Conservation (phyloP, 2,888 invertebrate species). For the Atrina japonica region DNA sequence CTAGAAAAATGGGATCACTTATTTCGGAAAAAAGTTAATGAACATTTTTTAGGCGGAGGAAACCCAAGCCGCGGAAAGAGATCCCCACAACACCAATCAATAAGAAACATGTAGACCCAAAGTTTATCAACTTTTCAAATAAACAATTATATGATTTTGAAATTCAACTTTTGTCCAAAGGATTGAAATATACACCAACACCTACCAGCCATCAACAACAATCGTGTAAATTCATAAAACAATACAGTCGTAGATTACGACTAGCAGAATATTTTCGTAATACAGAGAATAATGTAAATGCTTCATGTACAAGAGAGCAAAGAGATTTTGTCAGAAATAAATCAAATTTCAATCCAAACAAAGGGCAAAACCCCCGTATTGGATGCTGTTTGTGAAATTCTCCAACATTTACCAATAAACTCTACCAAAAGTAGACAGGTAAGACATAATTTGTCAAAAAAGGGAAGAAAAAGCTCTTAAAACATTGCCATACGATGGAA, state of each 20-base stretch:
- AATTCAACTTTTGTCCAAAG: not conserved
- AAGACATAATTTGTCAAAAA: too few relatives aligned
- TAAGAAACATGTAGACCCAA: not conserved
- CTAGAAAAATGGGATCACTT: not conserved
- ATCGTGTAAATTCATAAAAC: not conserved
- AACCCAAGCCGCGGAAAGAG: not conserved
- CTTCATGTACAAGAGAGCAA: too few relatives aligned
- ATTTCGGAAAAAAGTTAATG: not conserved
- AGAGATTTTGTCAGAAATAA: not conserved
- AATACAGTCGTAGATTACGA: conserved; percentile 1
- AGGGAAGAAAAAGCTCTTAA: too few relatives aligned
- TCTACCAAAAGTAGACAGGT: too few relatives aligned
- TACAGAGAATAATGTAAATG: not conserved
- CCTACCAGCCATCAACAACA: not conserved
- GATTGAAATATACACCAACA: conserved; percentile 2
- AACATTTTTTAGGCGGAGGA: not conserved
- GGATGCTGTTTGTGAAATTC: too few relatives aligned
- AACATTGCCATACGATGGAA: too few relatives aligned
- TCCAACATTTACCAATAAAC: too few relatives aligned
- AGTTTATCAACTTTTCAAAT: conserved; percentile 1
- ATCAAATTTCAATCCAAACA: conserved; percentile 2
- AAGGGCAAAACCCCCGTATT: too few relatives aligned
- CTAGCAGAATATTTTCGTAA: not conserved
- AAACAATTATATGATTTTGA: not conserved
- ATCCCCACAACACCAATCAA: not conserved